These are phyloP conservation scores for Lymantria dispar DNA, from an alignment of 2,888 invertebrate genomes.

Conservation along the genomic window DNA sequence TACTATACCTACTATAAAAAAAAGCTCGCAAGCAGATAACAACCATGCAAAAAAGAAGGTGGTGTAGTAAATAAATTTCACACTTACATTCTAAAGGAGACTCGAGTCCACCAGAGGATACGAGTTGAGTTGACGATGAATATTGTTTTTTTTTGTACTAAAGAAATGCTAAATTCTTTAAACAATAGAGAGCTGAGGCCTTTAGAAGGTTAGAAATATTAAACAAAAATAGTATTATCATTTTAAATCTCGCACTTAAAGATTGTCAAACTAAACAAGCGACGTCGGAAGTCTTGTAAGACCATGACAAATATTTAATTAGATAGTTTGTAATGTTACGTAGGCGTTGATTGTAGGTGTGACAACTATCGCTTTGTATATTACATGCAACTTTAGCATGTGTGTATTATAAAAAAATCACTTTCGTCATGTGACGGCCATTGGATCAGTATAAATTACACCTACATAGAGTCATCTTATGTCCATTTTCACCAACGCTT, in stretches of 20 bases:
- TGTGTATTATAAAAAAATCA: too few species aligned
- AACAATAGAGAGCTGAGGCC: too few species aligned
- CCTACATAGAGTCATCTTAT: not conserved
- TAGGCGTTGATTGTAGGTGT: constrained; percentile 27
- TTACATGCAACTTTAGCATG: constrained; percentile 10
- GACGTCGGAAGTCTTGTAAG: not conserved
- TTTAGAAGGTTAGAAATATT: not conserved
- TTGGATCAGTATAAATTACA: not conserved
- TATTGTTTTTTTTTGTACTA: too few species aligned
- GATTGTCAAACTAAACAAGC: not conserved
- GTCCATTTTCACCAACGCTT: too few species aligned
- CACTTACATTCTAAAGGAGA: too few species aligned
- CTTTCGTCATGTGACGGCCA: not conserved
- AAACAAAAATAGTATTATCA: not conserved
- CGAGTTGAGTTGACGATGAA: too few species aligned
- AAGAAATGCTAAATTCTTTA: too few species aligned
- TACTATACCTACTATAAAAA: too few species aligned
- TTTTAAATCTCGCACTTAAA: not conserved
- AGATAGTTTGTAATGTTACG: constrained; percentile 10
- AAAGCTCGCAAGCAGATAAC: too few species aligned
- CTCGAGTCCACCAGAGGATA: too few species aligned
- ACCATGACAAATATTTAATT: constrained; percentile 15
- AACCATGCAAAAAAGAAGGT: too few species aligned
- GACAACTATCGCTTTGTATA: constrained; percentile 27
- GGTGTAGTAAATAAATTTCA: too few species aligned